phyloP scores from a whole-genome alignment of 2,113 vertebrate genomes.

The Atractosteus spatula region DNA sequence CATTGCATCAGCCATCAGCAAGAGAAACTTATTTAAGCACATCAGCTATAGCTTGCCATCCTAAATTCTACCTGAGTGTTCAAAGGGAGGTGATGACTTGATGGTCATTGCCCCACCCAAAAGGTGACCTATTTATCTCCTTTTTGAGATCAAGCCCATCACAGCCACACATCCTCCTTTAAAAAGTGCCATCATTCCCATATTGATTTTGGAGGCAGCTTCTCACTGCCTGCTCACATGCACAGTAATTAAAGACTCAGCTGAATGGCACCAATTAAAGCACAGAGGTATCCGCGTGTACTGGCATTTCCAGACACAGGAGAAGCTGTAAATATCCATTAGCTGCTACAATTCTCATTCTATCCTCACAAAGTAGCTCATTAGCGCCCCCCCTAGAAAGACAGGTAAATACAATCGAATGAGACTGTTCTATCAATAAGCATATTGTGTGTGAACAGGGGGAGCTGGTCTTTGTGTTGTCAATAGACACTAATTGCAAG shows the following conservation, averaged over 20 bases:
- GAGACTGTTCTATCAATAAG: constrained; percentile 89
- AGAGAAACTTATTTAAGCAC: too few relatives aligned
- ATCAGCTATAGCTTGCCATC: too few relatives aligned
- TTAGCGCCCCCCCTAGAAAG: constrained; percentile 79
- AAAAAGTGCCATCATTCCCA: not conserved
- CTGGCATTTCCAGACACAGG: constrained; percentile 57
- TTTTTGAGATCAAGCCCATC: too few relatives aligned
- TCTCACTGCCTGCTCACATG: constrained; percentile 56
- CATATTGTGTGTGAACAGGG: constrained; percentile 4
- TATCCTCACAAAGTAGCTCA: constrained; percentile 86
- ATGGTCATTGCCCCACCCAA: too few relatives aligned
- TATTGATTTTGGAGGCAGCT: constrained; percentile 47
- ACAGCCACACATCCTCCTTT: too few relatives aligned
- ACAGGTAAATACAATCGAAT: constrained; percentile 89
- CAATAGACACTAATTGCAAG: constrained; percentile 51
- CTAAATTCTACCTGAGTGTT: too few relatives aligned
- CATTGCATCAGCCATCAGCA: too few relatives aligned
- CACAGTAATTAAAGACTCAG: constrained; percentile 55
- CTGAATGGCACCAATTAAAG: constrained; percentile 75
- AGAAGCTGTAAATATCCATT: constrained; percentile 85
- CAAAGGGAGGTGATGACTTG: too few relatives aligned
- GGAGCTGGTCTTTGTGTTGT: constrained; percentile 38
- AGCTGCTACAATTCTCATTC: constrained; percentile 87
- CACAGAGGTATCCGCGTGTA: constrained; percentile 52
- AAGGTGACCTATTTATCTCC: too few relatives aligned